A percentile compares a stretch with the other conserved stretches of the same genome.
Evolutionary conservation across 1,140 invertebrate species (phyloP).

Genomic region (roundworm (Caenorhabditis elegans)): DNA sequence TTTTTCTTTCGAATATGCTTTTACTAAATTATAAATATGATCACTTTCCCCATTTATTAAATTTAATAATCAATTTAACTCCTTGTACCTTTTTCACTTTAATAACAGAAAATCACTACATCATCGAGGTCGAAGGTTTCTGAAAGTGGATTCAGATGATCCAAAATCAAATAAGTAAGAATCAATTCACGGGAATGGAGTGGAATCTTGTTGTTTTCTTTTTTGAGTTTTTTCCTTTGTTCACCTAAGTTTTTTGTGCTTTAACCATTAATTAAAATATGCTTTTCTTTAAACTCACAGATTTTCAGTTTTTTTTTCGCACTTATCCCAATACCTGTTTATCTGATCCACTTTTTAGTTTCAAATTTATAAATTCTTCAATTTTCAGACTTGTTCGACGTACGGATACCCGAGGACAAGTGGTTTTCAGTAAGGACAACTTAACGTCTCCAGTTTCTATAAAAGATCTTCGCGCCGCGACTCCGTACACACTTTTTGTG

Average conservation of each 20-base stretch:
- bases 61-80: slow-evolving; percentile 18
- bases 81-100: slow-evolving; percentile 12
- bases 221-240: neutral
- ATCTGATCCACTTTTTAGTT: neutral
- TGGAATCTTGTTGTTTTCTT: neutral
- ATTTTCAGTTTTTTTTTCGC: no score
- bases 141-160: slow-evolving; percentile 17
- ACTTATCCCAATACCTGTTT: no score
- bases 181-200: neutral
- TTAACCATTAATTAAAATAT: no score
- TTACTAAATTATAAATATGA: neutral
- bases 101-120: slow-evolving; percentile 16
- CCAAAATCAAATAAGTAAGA: slow-evolving; percentile 21
- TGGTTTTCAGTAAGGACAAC: slow-evolving; percentile 50
- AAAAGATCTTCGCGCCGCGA: slow-evolving; percentile 57
- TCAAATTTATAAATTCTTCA: neutral
- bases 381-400: slow-evolving; percentile 49
- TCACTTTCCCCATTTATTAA: slow-evolving; percentile 13
- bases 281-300: no score
- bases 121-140: neutral
- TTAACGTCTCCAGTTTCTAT: slow-evolving; percentile 57
- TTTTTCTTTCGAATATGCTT: neutral
- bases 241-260: neutral
- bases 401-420: slow-evolving; percentile 38
- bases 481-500: slow-evolving; percentile 62